These are phyloP conservation scores for Columba janthina DNA, from an alignment of 2,113 vertebrate species.

Conservation along the genomic window DNA sequence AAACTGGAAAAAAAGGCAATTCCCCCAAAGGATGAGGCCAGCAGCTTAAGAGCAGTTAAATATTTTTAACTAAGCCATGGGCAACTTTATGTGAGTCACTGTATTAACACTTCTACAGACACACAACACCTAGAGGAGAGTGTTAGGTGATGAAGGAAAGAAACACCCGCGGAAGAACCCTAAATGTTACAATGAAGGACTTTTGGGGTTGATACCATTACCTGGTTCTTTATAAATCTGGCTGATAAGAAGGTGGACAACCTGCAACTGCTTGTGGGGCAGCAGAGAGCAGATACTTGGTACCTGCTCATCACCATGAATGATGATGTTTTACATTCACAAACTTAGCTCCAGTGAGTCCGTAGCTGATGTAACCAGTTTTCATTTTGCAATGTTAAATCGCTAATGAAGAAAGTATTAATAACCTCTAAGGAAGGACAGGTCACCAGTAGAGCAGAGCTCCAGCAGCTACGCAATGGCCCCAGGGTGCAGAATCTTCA, in stretches of 20 bases:
- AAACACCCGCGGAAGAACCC: not conserved
- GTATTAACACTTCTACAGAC: not conserved
- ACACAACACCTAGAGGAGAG: not conserved
- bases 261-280: not conserved
- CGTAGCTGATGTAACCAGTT: not conserved
- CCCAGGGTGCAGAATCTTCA: not conserved
- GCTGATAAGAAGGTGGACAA: not conserved
- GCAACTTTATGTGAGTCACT: not conserved
- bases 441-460: not conserved
- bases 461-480: not conserved
- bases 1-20: not conserved
- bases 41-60: not conserved
- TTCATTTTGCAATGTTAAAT: not conserved
- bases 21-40: not conserved
- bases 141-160: not conserved
- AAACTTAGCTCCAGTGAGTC: not conserved
- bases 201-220: not conserved
- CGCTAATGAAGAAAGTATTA: conserved; percentile 25
- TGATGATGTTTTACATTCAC: not conserved
- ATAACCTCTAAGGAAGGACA: conserved; percentile 18
- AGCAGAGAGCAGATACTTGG: not conserved
- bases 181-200: not conserved
- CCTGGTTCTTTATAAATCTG: not conserved
- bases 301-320: not conserved
- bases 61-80: not conserved